Evolutionary conservation across 2,797 vertebrate species (phyloP), one percentile per base, ranked within the genome.

Genomic region (Vireo griseus): DNA sequence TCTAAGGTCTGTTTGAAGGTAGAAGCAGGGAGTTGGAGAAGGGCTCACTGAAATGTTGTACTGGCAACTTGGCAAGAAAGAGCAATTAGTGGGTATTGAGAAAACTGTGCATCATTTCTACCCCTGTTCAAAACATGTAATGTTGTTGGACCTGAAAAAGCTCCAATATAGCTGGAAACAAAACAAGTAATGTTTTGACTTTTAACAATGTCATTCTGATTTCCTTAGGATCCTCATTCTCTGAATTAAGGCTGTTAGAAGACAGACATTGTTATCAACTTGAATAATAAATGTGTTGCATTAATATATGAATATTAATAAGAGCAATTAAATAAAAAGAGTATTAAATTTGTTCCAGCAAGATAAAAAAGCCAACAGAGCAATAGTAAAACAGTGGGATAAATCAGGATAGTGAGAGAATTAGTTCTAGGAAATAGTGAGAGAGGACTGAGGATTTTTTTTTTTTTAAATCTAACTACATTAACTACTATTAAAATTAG

Each of bases 231-330:
- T 75, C 66, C 55, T 91, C 22, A 1, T 82, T 93, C 67, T 88
- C 65, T 81, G 79, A 85, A 86, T 83, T 91, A 92, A 85, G 42
- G 48, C 67, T 86, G 54, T 74, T 72, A 78, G 89, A 72, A 90
- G 57, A 91, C 47, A 95, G 52, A 81, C 79, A 42, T 83, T 82
- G 61, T 91, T 95, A 90, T 91, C 76, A 86, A 68, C 69, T 75
- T 78, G 73, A 96, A 81, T 92, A 93, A 85, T 82, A 85, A 91
- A 81, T 81, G 17, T 68, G 16, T 92, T 73, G 11, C 54, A 48
- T 92, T 94, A 91, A 72, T 88, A 75, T 72, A 55, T 95, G 88
- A 95, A 90, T 94, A 90, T 94, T 94, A 94, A 96, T 93, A 82
- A 87, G 51, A 86, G 31, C 31, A 95, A 91, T 85, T 90, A 92